These are phyloP conservation scores for Pteromalus puparum DNA, from an alignment of 1,140 invertebrate species.

Conservation along the genomic window DNA sequence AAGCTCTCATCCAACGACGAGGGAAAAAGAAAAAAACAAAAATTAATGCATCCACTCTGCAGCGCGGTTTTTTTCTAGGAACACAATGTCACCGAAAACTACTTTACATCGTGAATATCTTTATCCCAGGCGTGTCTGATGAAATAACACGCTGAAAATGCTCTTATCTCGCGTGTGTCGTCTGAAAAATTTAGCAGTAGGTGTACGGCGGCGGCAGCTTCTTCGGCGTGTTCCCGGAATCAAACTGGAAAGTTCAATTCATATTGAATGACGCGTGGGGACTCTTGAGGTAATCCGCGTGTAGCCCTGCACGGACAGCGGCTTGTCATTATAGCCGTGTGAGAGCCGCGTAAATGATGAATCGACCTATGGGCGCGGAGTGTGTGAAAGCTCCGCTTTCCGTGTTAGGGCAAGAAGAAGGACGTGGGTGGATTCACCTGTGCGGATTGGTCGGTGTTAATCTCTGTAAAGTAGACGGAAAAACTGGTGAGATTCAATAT, in stretches of 20 bases:
- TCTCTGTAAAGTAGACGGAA: background rate
- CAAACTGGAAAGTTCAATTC: constrained; percentile 22
- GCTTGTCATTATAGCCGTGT: constrained; percentile 40
- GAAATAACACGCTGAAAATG: background rate
- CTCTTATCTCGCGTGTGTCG: background rate
- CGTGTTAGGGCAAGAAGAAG: background rate
- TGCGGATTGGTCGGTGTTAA: background rate
- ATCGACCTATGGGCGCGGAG: constrained; percentile 6
- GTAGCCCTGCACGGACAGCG: background rate
- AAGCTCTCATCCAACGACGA: background rate
- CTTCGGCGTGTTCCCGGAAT: background rate
- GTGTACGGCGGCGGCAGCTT: background rate
- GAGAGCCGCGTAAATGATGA: constrained; percentile 34
- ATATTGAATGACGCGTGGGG: constrained; percentile 19
- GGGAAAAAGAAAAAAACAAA: background rate
- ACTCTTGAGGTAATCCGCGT: constrained; percentile 6
- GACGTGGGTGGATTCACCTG: constrained; percentile 8
- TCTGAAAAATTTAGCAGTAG: constrained; percentile 19
- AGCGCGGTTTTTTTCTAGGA: background rate
- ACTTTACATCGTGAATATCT: background rate
- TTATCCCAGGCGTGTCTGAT: background rate
- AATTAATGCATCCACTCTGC: background rate
- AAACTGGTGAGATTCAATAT: background rate
- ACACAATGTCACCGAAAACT: background rate
- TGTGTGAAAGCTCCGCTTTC: background rate